These are phyloP conservation scores for Ctenopoma kingsleyae DNA, from an alignment of 2,797 vertebrate species.

Conservation along the genomic window DNA sequence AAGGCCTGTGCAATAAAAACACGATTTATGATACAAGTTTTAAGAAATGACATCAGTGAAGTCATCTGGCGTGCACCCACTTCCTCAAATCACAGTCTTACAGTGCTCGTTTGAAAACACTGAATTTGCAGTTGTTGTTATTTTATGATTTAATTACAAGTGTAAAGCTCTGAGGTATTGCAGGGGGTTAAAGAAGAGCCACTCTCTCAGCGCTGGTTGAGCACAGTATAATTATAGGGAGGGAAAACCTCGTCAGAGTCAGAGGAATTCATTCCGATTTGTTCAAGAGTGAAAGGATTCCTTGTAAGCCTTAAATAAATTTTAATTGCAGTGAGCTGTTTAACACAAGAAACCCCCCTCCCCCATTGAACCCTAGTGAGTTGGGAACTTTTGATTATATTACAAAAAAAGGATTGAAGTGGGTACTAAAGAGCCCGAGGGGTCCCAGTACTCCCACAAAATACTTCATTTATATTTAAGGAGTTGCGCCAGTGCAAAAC, in stretches of 20 bases:
- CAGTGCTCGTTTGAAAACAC: constrained; percentile 38
- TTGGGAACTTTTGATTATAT: constrained; percentile 80
- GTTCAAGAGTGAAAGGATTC: constrained; percentile 84
- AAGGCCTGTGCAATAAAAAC: constrained; percentile 20
- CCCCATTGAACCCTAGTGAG: constrained; percentile 50
- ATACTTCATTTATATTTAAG: constrained; percentile 34
- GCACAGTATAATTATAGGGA: constrained; percentile 83
- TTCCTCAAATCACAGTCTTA: constrained; percentile 43
- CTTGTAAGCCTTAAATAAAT: constrained; percentile 86
- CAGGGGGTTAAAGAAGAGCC: constrained; percentile 54
- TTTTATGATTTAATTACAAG: constrained; percentile 80
- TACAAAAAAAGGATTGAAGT: constrained; percentile 58
- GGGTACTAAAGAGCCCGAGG: constrained; percentile 60
- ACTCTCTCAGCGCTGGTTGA: constrained; percentile 62
- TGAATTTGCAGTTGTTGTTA: constrained; percentile 67
- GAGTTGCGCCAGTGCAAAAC: constrained; percentile 14
- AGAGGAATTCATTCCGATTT: constrained; percentile 80
- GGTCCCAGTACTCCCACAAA: constrained; percentile 40
- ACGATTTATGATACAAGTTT: constrained; percentile 12
- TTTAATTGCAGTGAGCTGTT: constrained; percentile 87
- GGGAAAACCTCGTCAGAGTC: constrained; percentile 76
- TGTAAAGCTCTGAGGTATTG: constrained; percentile 58
- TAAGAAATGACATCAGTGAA: constrained; percentile 42
- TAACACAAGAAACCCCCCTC: constrained; percentile 64
- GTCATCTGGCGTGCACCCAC: constrained; percentile 35